Evolutionary conservation across 2,797 vertebrate species (phyloP).

Genomic region (Chiloscyllium punctatum): DNA sequence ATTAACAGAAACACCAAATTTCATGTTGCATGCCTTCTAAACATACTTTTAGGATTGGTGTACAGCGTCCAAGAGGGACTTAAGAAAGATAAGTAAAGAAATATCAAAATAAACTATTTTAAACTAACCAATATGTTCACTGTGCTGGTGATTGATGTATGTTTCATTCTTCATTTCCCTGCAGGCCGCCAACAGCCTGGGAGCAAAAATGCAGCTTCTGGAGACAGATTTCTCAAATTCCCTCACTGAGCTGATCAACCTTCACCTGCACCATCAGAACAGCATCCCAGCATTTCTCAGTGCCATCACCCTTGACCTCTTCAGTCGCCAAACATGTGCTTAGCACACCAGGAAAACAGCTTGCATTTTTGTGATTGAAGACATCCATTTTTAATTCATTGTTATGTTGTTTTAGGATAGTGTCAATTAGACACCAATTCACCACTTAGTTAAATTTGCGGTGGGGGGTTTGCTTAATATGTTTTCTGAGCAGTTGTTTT

Average conservation of each 20-base stretch:
- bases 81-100: too few species aligned
- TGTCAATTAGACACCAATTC: neutral
- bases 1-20: neutral
- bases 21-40: neutral
- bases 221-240: constrained; percentile 84
- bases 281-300: constrained; percentile 86
- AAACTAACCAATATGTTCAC: neutral
- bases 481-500: constrained; percentile 18
- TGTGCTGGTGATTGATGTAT: neutral
- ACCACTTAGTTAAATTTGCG: neutral
- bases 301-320: constrained; percentile 79
- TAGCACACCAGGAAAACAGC: constrained; percentile 42
- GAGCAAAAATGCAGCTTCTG: constrained; percentile 64
- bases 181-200: constrained; percentile 55
- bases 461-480: neutral
- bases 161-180: neutral
- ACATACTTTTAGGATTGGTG: neutral
- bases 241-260: constrained; percentile 71
- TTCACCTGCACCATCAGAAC: constrained; percentile 84
- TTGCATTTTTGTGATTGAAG: neutral
- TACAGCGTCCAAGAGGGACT: neutral
- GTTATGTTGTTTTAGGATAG: neutral
- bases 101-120: neutral
- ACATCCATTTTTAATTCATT: neutral
- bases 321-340: constrained; percentile 70